Percentiles rank a stretch among this genome's conserved stretches.
These are phyloP conservation scores for Campylomormyrus numenius DNA, from an alignment of 2,113 vertebrate species.

Conservation along the genomic window DNA sequence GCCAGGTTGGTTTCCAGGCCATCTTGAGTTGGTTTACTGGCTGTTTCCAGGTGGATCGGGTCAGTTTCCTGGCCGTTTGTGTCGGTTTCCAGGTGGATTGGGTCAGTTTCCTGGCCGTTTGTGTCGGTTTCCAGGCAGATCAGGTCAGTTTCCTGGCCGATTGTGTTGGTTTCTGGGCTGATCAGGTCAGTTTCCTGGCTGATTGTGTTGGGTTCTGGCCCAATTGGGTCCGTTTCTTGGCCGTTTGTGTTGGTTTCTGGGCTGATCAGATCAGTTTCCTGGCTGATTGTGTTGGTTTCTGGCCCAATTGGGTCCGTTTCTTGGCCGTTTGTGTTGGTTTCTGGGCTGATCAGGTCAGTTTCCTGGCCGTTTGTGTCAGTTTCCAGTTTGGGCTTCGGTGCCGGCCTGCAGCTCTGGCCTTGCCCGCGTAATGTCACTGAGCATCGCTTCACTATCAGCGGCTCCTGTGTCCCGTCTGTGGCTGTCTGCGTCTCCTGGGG, in stretches of 20 bases:
- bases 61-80: too few species aligned
- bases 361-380: neutral
- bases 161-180: neutral
- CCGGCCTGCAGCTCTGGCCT: neutral
- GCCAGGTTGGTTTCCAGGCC: neutral
- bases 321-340: too few species aligned
- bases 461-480: conserved; percentile 13
- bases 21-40: too few species aligned
- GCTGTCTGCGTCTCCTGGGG: conserved; percentile 16
- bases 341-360: too few species aligned
- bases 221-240: too few species aligned
- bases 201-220: fast-evolving
- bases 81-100: neutral
- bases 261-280: neutral
- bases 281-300: neutral
- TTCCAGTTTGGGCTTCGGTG: neutral
- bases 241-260: too few species aligned
- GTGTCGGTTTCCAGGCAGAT: neutral
- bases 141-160: neutral
- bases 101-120: too few species aligned
- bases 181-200: too few species aligned
- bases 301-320: neutral
- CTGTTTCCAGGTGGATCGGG: neutral
- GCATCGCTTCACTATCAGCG: conserved; percentile 13
- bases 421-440: neutral